Evolutionary conservation across 2,797 vertebrate genomes (phyloP).

Genomic region (Myotis myotis): DNA sequence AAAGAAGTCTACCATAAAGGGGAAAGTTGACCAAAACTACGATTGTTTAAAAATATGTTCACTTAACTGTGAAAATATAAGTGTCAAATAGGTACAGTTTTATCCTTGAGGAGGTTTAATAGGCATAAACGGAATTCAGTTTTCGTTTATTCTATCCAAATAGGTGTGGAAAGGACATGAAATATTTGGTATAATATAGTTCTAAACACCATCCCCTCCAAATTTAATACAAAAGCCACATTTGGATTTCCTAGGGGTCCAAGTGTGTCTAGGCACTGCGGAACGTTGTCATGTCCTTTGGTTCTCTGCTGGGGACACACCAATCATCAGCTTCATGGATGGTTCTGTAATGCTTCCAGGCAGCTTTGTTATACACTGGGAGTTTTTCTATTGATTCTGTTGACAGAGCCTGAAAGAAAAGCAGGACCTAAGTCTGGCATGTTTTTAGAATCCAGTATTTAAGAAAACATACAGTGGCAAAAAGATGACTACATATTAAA

Average conservation of each 20-base stretch:
- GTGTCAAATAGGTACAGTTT: constrained; percentile 47
- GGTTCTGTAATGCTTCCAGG: constrained; percentile 96
- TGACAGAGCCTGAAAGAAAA: constrained; percentile 90
- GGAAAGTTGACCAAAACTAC: constrained; percentile 43
- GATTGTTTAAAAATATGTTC: constrained; percentile 63
- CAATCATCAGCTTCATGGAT: constrained; percentile 97
- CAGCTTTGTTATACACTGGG: constrained; percentile 97
- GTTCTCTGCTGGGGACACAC: constrained; percentile 97
- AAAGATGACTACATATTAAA: background rate
- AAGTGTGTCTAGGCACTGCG: constrained; percentile 88
- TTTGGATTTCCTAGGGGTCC: background rate
- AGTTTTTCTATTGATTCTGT: constrained; percentile 97
- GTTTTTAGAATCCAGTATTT: constrained; percentile 4
- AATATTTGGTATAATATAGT: constrained; percentile 57
- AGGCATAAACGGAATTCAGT: constrained; percentile 50
- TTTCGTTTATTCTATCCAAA: constrained; percentile 58
- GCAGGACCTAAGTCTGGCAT: background rate
- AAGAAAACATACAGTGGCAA: background rate
- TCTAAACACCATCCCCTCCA: constrained; percentile 29
- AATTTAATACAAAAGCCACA: constrained; percentile 40
- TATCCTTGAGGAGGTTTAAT: constrained; percentile 50
- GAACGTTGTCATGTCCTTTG: constrained; percentile 98
- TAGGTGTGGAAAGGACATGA: constrained; percentile 41
- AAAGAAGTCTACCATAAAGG: constrained; percentile 63
- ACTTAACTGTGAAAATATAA: constrained; percentile 47